Percentiles rank a stretch among this genome's conserved stretches.
These are phyloP conservation scores for Dicycla oo DNA, from an alignment of 2,888 invertebrate genomes.

Conservation along the genomic window DNA sequence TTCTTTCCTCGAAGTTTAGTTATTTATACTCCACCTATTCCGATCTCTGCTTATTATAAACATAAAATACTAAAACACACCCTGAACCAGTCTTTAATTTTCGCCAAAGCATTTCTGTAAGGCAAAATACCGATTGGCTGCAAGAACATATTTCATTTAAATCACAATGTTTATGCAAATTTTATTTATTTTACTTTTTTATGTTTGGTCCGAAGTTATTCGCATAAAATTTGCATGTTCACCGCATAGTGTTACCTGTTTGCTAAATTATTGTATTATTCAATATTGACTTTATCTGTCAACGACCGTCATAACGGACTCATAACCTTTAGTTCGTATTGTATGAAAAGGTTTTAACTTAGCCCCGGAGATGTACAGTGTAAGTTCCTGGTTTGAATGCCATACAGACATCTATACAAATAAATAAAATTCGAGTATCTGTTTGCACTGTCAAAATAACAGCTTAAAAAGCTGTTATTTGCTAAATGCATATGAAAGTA, in stretches of 20 bases:
- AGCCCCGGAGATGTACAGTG: not conserved
- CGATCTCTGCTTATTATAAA: too few species aligned
- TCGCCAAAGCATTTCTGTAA: not conserved
- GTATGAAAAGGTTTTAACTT: not conserved
- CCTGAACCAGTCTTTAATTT: not conserved
- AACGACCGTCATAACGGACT: too few species aligned
- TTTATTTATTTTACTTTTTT: conserved; percentile 29
- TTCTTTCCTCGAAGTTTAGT: too few species aligned
- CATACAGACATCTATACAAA: too few species aligned
- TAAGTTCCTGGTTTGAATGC: too few species aligned
- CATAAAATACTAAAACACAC: not conserved
- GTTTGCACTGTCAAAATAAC: too few species aligned
- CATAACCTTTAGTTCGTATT: not conserved
- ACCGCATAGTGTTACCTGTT: not conserved
- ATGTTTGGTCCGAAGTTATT: conserved; percentile 15
- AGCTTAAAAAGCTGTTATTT: too few species aligned
- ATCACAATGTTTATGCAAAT: conserved; percentile 28
- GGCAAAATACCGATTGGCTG: not conserved
- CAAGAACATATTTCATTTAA: conserved; percentile 8
- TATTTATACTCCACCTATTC: too few species aligned
- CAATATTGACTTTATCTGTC: conserved; percentile 12
- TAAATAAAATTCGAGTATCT: too few species aligned
- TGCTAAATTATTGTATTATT: conserved; percentile 7
- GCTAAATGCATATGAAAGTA: too few species aligned
- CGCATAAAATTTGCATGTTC: conserved; percentile 38